Conservation (phyloP, 2,888 invertebrate species). For the Hydroisotoma schaefferi region DNA sequence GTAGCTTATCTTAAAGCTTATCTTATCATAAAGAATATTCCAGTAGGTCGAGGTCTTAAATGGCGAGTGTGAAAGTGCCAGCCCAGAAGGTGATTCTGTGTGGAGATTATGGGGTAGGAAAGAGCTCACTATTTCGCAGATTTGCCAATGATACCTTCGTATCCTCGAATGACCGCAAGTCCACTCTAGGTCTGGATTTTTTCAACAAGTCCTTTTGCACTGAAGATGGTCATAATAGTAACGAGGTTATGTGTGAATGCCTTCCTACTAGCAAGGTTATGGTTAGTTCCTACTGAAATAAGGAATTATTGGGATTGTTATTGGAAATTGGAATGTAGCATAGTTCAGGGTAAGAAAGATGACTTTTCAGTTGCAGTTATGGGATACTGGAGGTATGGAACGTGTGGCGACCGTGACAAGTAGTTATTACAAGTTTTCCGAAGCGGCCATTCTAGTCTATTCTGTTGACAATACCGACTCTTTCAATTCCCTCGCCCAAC, state of each 20-base stretch:
- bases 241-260: conserved; percentile 5
- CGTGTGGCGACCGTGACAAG: conserved; percentile 91
- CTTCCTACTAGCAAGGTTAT: conserved; percentile 20
- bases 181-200: conserved; percentile 88
- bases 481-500: conserved; percentile 86
- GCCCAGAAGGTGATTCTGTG: conserved; percentile 89
- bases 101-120: conserved; percentile 94
- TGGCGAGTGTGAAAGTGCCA: conserved; percentile 57
- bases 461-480: conserved; percentile 85
- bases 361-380: conserved; percentile 69
- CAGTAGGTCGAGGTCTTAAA: too few relatives aligned
- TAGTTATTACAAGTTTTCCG: conserved; percentile 92
- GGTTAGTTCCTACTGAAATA: conserved; percentile 11
- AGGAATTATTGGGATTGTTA: background rate
- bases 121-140: conserved; percentile 86
- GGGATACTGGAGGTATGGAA: conserved; percentile 98
- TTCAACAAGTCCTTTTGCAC: conserved; percentile 75
- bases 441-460: conserved; percentile 89
- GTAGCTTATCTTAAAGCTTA: too few relatives aligned
- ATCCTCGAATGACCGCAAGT: conserved; percentile 74
- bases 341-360: background rate
- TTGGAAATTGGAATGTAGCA: background rate
- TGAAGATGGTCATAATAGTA: conserved; percentile 56
- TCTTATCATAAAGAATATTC: too few relatives aligned
- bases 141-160: conserved; percentile 86